phyloP scores from a whole-genome alignment of 2,113 vertebrate genomes.

The Pomatostomus ruficeps region DNA sequence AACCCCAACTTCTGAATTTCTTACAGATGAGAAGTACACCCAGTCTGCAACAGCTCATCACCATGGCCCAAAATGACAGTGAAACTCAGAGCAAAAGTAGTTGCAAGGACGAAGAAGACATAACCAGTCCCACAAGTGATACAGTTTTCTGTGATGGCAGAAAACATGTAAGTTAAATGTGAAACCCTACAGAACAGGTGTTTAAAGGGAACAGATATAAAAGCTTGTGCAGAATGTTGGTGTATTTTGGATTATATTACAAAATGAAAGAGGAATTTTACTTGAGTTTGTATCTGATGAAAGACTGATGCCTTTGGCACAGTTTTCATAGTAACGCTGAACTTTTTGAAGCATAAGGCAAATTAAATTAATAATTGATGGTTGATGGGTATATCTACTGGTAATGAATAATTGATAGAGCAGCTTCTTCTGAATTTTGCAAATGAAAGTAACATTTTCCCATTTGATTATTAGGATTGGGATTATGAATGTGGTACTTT shows the following conservation, averaged over 20 bases:
- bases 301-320: neutral
- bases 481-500: neutral
- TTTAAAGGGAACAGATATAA: neutral
- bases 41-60: slow-evolving; percentile 75
- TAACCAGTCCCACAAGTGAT: neutral
- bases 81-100: neutral
- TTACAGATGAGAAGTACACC: slow-evolving; percentile 72
- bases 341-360: neutral
- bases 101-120: slow-evolving; percentile 5
- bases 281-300: neutral
- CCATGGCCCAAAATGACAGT: slow-evolving; percentile 38
- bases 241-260: neutral
- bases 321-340: neutral
- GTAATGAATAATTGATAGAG: neutral
- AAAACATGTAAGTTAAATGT: slow-evolving; percentile 58
- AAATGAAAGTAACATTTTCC: neutral
- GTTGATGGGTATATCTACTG: neutral
- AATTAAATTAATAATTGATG: neutral
- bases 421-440: neutral
- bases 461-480: neutral
- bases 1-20: neutral
- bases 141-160: slow-evolving; percentile 52
- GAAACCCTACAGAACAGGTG: neutral
- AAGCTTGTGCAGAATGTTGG: neutral
- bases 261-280: neutral